Evolutionary conservation across 2,888 invertebrate genomes (phyloP).

Genomic region (Eulithis testata): DNA sequence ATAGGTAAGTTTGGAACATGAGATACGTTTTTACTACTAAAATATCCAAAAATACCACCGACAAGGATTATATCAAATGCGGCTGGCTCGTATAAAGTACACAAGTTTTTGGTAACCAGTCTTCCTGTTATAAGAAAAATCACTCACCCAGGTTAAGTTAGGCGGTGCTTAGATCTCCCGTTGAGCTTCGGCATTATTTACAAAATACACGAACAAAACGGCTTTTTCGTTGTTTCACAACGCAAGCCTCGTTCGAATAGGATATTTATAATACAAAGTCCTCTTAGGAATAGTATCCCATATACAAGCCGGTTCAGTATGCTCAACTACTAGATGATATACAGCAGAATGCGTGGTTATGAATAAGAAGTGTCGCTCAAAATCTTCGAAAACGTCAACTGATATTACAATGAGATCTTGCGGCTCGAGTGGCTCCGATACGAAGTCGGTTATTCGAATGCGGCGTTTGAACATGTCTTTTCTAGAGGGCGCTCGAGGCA

Average conservation of each 20-base stretch:
- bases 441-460: conserved; percentile 23
- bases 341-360: conserved; percentile 35
- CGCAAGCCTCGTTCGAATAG: conserved; percentile 7
- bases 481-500: conserved; percentile 15
- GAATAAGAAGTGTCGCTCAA: conserved; percentile 35
- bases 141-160: no score
- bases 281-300: conserved; percentile 12
- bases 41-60: no score
- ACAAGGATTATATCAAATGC: no score
- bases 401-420: conserved; percentile 27
- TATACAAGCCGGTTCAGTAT: conserved; percentile 21
- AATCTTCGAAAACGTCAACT: conserved; percentile 43
- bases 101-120: no score
- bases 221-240: neutral
- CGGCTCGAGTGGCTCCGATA: conserved; percentile 14
- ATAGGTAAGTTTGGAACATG: no score
- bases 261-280: neutral
- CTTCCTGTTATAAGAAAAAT: no score
- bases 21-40: no score
- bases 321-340: conserved; percentile 37
- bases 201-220: no score
- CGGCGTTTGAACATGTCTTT: conserved; percentile 16
- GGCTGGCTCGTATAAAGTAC: no score
- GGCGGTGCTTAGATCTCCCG: no score
- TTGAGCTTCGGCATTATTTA: no score